Conservation (phyloP, 2,797 vertebrate genomes). For the Rhinella marina region DNA sequence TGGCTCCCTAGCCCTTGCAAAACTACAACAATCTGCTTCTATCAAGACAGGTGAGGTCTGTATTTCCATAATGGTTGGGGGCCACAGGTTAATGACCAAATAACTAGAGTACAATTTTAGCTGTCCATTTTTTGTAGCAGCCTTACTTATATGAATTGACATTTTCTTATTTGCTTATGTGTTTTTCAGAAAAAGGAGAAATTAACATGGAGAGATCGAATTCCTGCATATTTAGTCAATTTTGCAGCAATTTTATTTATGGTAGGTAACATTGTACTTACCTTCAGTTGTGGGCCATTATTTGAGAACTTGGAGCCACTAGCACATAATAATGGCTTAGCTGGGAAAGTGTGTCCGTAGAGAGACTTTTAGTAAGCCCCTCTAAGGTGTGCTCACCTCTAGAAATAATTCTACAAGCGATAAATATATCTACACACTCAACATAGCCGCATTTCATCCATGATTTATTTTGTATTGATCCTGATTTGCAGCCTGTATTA, state of each 20-base stretch:
- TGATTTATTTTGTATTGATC: not conserved
- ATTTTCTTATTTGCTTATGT: not conserved
- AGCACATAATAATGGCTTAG: too few species aligned
- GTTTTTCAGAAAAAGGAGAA: conserved; percentile 79
- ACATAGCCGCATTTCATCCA: not conserved
- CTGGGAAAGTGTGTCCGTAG: too few species aligned
- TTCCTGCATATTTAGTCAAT: conserved; percentile 90
- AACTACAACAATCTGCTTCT: too few species aligned
- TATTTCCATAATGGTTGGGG: not conserved
- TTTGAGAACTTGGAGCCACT: too few species aligned
- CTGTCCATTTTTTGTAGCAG: not conserved
- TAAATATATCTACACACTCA: not conserved
- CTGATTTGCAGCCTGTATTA: not conserved
- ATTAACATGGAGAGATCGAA: conserved; percentile 88
- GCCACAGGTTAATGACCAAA: not conserved
- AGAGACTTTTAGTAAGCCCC: too few species aligned
- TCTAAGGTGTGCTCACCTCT: too few species aligned
- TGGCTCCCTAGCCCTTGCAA: too few species aligned
- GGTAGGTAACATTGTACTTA: conserved; percentile 74
- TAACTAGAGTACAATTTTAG: not conserved
- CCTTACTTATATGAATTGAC: not conserved
- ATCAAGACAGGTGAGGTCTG: too few species aligned
- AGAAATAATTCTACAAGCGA: not conserved
- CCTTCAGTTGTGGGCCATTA: too few species aligned
- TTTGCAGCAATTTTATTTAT: conserved; percentile 89